Conservation (phyloP, 2,888 invertebrate genomes). For the Sepiola atlantica region DNA sequence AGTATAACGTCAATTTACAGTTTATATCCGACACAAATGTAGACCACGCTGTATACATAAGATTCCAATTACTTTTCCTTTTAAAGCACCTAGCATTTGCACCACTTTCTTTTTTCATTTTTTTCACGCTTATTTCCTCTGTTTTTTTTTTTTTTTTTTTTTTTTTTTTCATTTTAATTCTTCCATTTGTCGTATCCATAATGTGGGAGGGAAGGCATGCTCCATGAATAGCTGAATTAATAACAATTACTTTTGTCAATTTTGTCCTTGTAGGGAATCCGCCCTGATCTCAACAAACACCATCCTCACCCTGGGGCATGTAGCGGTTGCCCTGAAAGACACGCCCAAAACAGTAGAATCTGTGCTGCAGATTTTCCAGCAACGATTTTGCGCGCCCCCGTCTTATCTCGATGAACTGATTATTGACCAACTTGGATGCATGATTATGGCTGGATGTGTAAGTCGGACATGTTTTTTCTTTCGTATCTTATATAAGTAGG, state of each 20-base stretch:
- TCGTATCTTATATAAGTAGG: not conserved
- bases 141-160: not conserved
- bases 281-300: slow-evolving; percentile 96
- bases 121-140: too few species aligned
- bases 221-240: not conserved
- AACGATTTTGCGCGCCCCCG: slow-evolving; percentile 92
- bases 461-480: slow-evolving; percentile 54
- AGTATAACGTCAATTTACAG: too few species aligned
- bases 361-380: slow-evolving; percentile 96
- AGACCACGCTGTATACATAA: too few species aligned
- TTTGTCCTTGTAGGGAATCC: slow-evolving; percentile 82
- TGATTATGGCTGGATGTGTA: slow-evolving; percentile 87
- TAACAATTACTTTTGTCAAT: not conserved
- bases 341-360: slow-evolving; percentile 95
- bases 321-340: slow-evolving; percentile 94
- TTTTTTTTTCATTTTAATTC: not conserved
- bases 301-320: slow-evolving; percentile 91
- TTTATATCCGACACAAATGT: too few species aligned
- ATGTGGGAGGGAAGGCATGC: too few species aligned
- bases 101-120: too few species aligned
- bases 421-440: slow-evolving; percentile 97
- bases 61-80: too few species aligned
- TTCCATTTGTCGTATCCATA: not conserved
- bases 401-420: slow-evolving; percentile 94
- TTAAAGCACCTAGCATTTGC: too few species aligned